phyloP scores from a whole-genome alignment of 2,888 invertebrate genomes.

The Drosophila austrosaltans region DNA sequence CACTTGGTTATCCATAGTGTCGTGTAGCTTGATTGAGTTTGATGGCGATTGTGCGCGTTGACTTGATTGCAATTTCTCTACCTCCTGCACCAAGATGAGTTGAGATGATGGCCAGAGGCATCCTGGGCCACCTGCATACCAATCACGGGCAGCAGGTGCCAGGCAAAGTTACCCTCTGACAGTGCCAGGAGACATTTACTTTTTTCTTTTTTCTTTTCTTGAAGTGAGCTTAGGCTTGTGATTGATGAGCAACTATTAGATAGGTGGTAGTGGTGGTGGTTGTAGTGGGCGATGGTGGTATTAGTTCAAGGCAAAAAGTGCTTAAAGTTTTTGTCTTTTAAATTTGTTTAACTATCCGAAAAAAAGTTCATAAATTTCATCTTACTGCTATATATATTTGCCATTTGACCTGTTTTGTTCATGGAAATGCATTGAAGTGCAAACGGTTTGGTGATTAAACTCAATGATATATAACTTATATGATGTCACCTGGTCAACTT shows the following conservation, averaged over 20 bases:
- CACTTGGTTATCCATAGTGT: constrained; percentile 41
- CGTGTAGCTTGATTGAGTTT: constrained; percentile 74
- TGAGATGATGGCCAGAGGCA: constrained; percentile 19
- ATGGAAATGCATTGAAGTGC: constrained; percentile 20
- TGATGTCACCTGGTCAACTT: background rate
- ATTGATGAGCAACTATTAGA: constrained; percentile 56
- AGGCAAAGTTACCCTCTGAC: constrained; percentile 42
- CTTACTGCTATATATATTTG: constrained; percentile 1
- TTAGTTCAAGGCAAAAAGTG: background rate
- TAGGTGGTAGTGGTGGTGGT: too few species aligned
- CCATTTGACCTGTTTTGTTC: constrained; percentile 14
- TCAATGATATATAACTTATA: background rate
- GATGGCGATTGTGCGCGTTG: constrained; percentile 77
- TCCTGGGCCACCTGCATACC: constrained; percentile 30
- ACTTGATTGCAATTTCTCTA: constrained; percentile 71
- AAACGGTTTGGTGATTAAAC: background rate
- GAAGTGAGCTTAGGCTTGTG: constrained; percentile 42
- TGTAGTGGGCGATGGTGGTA: too few species aligned
- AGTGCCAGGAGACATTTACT: constrained; percentile 59
- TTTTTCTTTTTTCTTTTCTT: constrained; percentile 30
- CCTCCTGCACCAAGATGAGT: constrained; percentile 30
- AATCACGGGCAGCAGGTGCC: constrained; percentile 38
- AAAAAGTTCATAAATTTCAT: constrained; percentile 6
- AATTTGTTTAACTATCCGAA: constrained; percentile 4
- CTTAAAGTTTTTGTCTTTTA: constrained; percentile 11